Percentiles rank a stretch among this genome's conserved stretches.
These are phyloP conservation scores for Sisyra terminalis DNA, from an alignment of 2,888 invertebrate species.

Conservation along the genomic window DNA sequence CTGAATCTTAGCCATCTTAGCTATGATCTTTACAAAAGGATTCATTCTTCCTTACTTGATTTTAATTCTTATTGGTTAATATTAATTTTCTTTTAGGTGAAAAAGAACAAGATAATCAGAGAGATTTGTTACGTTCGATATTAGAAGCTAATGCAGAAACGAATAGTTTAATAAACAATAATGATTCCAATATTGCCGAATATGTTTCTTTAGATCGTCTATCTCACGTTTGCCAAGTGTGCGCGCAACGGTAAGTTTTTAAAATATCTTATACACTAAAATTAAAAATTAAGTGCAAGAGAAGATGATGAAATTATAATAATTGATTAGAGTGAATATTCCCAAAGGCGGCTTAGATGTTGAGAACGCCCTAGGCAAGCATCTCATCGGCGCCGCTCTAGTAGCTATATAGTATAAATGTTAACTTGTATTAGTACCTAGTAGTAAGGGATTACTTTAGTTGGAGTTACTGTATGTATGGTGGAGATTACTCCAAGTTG, in stretches of 20 bases:
- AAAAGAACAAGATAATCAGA: slow-evolving; percentile 7
- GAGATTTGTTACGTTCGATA: slow-evolving; percentile 3
- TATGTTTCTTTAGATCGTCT: slow-evolving; percentile 28
- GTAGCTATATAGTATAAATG: too few relatives aligned
- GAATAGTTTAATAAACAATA: background rate
- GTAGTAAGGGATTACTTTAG: too few relatives aligned
- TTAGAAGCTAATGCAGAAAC: background rate
- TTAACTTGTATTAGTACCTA: too few relatives aligned
- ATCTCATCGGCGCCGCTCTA: too few relatives aligned
- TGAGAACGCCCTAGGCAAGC: too few relatives aligned
- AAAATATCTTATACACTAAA: too few relatives aligned
- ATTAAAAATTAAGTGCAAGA: too few relatives aligned
- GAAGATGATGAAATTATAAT: slow-evolving; percentile 13
- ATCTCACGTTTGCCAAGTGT: slow-evolving; percentile 22
- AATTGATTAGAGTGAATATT: background rate
- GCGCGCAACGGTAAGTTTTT: slow-evolving; percentile 22
- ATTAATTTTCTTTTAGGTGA: slow-evolving; percentile 4
- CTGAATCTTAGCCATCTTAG: too few relatives aligned
- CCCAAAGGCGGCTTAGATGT: too few relatives aligned
- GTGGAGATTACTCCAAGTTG: too few relatives aligned
- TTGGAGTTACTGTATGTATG: too few relatives aligned
- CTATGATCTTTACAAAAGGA: too few relatives aligned
- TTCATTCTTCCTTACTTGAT: background rate
- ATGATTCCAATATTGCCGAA: slow-evolving; percentile 17
- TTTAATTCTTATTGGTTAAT: background rate